These are phyloP conservation scores for Heliconius ismenius DNA, from an alignment of 2,888 invertebrate genomes.

Conservation along the genomic window DNA sequence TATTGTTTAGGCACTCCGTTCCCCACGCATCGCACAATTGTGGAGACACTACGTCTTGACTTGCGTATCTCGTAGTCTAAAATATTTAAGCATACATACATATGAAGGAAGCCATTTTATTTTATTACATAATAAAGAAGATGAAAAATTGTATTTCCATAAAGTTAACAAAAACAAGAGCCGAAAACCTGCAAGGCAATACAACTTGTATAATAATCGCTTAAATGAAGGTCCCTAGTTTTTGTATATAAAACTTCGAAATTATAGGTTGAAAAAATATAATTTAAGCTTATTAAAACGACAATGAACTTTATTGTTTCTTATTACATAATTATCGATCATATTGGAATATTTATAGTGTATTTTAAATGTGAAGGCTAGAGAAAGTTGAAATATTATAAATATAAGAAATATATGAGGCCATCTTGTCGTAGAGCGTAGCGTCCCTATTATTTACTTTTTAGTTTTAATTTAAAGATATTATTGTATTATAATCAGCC, in stretches of 20 bases:
- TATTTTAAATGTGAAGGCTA: constrained; percentile 11
- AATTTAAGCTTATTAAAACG: background rate
- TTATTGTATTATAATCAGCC: too few species aligned
- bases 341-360: background rate
- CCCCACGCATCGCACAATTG: background rate
- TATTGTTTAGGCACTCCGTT: background rate
- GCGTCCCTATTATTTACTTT: background rate
- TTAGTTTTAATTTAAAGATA: too few species aligned
- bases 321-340: background rate
- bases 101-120: background rate
- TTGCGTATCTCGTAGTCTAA: background rate
- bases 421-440: background rate
- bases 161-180: background rate
- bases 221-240: background rate
- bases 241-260: background rate
- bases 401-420: background rate
- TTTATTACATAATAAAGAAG: background rate
- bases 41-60: background rate
- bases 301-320: constrained; percentile 22
- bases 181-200: background rate
- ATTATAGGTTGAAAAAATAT: background rate
- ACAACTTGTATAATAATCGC: background rate
- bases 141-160: background rate
- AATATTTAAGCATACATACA: background rate
- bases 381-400: constrained; percentile 4